Evolutionary conservation across 1,140 invertebrate genomes (phyloP).

Genomic region (Maniola jurtina): DNA sequence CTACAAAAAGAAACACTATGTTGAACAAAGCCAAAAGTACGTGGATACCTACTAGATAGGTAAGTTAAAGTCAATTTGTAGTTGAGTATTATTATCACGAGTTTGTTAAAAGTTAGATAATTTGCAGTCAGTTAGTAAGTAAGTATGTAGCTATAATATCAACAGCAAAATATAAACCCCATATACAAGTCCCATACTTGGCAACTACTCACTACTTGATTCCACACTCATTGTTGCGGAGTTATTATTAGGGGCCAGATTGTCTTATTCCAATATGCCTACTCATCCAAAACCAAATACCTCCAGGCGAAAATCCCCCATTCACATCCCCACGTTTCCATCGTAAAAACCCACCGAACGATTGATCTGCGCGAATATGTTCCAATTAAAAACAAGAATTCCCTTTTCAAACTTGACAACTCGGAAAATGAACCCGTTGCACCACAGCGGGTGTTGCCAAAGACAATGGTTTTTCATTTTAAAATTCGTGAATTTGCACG

Average conservation of each 20-base stretch:
- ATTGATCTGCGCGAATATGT: conserved; percentile 67
- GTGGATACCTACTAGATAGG: no score
- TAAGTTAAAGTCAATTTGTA: no score
- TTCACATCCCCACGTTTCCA: conserved; percentile 33
- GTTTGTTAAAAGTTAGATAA: no score
- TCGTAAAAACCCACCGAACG: conserved; percentile 44
- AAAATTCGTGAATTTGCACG: conserved; percentile 11
- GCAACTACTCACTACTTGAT: conserved; percentile 7
- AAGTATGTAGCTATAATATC: not conserved
- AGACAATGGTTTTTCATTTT: conserved; percentile 27
- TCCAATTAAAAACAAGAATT: conserved; percentile 62
- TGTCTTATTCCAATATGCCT: conserved; percentile 64
- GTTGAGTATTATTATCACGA: no score
- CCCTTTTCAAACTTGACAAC: conserved; percentile 40
- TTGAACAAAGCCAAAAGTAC: no score
- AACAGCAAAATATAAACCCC: not conserved
- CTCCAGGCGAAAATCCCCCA: conserved; percentile 48
- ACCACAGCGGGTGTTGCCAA: conserved; percentile 43
- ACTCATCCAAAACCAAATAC: conserved; percentile 56
- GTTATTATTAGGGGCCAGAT: conserved; percentile 53
- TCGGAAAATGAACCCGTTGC: conserved; percentile 41
- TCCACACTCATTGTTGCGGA: conserved; percentile 49
- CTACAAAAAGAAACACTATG: no score
- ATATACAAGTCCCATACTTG: not conserved
- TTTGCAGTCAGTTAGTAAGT: no score